phyloP scores from a whole-genome alignment of 2,888 invertebrate species.

The Adelphocoris suturalis region DNA sequence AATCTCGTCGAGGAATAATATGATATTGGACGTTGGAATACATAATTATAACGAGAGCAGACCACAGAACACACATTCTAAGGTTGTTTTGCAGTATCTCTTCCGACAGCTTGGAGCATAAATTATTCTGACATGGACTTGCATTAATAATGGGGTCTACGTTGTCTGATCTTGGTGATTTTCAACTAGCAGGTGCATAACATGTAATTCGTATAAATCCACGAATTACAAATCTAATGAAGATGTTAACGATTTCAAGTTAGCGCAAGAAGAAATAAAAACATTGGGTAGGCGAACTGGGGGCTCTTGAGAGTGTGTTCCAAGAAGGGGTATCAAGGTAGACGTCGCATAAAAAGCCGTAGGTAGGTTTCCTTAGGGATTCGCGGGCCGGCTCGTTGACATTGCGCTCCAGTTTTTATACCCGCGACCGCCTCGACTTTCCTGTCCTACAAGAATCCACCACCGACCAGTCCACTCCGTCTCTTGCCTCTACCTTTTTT shows the following conservation, averaged over 20 bases:
- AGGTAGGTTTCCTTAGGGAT: constrained; percentile 17
- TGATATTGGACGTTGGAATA: too few species aligned
- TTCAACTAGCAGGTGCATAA: too few species aligned
- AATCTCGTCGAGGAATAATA: too few species aligned
- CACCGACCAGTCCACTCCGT: constrained; percentile 17
- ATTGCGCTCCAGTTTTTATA: constrained; percentile 67
- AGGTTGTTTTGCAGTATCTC: too few species aligned
- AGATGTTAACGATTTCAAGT: neutral
- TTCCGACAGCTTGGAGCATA: too few species aligned
- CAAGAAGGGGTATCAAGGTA: constrained; percentile 28
- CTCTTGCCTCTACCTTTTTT: neutral
- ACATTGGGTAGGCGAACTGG: neutral
- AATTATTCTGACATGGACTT: too few species aligned
- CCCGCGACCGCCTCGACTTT: constrained; percentile 21
- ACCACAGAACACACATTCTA: too few species aligned
- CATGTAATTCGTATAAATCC: too few species aligned
- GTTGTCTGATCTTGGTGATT: too few species aligned
- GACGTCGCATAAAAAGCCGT: constrained; percentile 46
- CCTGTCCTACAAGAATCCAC: constrained; percentile 53
- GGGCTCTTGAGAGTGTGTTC: constrained; percentile 20
- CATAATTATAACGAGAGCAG: too few species aligned
- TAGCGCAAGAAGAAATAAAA: constrained; percentile 4
- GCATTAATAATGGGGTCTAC: too few species aligned
- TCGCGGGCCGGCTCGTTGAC: constrained; percentile 40
- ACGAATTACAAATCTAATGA: neutral